These are phyloP conservation scores for Trichogramma pretiosum DNA, from an alignment of 1,140 invertebrate genomes.

Conservation along the genomic window DNA sequence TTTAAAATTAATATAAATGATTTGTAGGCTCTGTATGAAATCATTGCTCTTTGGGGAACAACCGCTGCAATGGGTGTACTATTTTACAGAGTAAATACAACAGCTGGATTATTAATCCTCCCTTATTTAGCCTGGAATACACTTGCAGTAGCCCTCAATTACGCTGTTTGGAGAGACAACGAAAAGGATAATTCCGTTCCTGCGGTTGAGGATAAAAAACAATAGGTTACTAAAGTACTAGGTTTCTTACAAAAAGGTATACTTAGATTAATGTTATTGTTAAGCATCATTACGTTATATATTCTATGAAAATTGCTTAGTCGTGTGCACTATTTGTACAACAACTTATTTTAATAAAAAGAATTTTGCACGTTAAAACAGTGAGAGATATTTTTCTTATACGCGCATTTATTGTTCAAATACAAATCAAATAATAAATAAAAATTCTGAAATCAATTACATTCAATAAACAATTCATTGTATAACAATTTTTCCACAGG, in stretches of 20 bases:
- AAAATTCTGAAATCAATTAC: slow-evolving; percentile 27
- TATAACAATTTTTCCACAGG: no score
- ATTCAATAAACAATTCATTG: slow-evolving; percentile 21
- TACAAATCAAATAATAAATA: slow-evolving; percentile 39
- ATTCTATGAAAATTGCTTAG: no score
- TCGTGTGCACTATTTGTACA: no score
- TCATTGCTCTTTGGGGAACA: slow-evolving; percentile 52
- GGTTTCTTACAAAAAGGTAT: neutral
- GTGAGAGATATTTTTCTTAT: slow-evolving; percentile 16
- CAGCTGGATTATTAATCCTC: slow-evolving; percentile 61
- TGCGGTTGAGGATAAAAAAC: slow-evolving; percentile 23
- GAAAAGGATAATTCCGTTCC: slow-evolving; percentile 26
- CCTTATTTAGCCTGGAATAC: slow-evolving; percentile 75
- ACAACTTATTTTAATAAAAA: slow-evolving; percentile 22
- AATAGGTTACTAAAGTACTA: slow-evolving; percentile 1
- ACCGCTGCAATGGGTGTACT: slow-evolving; percentile 54
- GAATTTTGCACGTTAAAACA: slow-evolving; percentile 26
- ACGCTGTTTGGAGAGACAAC: slow-evolving; percentile 60
- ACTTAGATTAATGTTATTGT: slow-evolving; percentile 15
- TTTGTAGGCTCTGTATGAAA: slow-evolving; percentile 64
- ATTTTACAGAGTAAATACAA: slow-evolving; percentile 60
- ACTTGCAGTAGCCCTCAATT: slow-evolving; percentile 60
- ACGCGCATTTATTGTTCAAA: slow-evolving; percentile 39
- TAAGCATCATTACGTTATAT: slow-evolving; percentile 8
- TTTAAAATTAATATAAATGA: no score